Evolutionary conservation across 2,888 invertebrate species (phyloP).

Genomic region (Sycophila texana): DNA sequence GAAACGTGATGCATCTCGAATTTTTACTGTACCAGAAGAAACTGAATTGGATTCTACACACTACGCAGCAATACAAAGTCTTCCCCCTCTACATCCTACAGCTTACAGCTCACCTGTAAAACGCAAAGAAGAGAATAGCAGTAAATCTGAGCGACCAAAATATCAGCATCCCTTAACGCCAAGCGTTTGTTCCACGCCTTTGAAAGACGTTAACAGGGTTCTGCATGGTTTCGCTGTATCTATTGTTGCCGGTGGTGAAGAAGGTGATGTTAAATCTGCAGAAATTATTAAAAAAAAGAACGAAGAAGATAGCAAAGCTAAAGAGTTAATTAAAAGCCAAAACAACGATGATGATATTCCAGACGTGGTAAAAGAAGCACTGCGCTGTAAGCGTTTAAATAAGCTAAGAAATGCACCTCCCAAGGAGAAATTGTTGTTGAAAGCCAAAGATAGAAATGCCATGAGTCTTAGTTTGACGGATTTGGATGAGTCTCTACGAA

Average conservation of each 20-base stretch:
- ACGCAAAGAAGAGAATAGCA: constrained; percentile 62
- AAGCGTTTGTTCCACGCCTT: constrained; percentile 87
- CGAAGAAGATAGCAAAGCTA: constrained; percentile 51
- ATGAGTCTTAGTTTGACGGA: constrained; percentile 80
- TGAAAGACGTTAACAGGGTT: constrained; percentile 84
- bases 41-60: constrained; percentile 73
- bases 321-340: constrained; percentile 42
- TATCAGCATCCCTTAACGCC: constrained; percentile 81
- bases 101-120: constrained; percentile 64
- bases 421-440: constrained; percentile 61
- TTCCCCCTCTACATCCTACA: constrained; percentile 60
- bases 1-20: constrained; percentile 87
- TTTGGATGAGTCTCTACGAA: constrained; percentile 80
- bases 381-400: constrained; percentile 73
- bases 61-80: constrained; percentile 57
- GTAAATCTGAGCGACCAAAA: constrained; percentile 63
- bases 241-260: constrained; percentile 82
- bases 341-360: constrained; percentile 72
- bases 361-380: constrained; percentile 75
- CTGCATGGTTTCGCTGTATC: constrained; percentile 85
- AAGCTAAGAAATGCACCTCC: constrained; percentile 67
- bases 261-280: constrained; percentile 56
- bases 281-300: constrained; percentile 11
- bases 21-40: constrained; percentile 90
- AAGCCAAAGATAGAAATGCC: constrained; percentile 63